Base-by-base conservation (phyloP, 2,888 invertebrate genomes). In the Lottia scabra region DNA sequence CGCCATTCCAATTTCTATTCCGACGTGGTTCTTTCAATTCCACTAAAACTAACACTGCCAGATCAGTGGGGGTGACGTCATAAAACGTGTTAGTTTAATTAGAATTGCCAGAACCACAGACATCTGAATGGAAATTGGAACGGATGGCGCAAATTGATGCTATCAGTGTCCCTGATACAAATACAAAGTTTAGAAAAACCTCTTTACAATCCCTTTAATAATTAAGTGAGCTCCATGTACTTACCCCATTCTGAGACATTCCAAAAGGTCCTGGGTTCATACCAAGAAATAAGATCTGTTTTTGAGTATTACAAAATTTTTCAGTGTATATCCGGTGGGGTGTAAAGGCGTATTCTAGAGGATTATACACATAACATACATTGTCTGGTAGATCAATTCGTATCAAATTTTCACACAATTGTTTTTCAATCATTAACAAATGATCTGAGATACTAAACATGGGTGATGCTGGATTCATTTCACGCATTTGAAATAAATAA, bases 261-360 rank as follows among this genome's bases (percentile, higher is more conserved):
- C 97, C 97, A 93, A 94, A 96, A 0, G 97, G 96, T n/a, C 97
- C 97, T 16, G 97, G 97, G 90, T 98, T 98, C 95, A 98, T 96
- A 6, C 97, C 97, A 75, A 98, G 92, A 87, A 95, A 95, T 80
- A 98, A 90, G 63, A 98, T 91, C 78, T 92, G 91, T 89, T 95
- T 96, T 26, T 89, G 89, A 0, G 91, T 91, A 72, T 90, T 92
- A 82, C 89, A 88, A 77, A 94, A 94, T 86, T 93, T 94, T 78
- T 91, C 90, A 15, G 96, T 92, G 90, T 94, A 98, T 81, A 92
- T 92, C 80, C 93, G 92, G 90, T 96, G 96, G 23, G 95, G 92
- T 71, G 93, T 91, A 75, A 91, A 92, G 0, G 97, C 97, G 90
- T 98, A 97, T 75, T 94, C 93, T 48, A 96, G 91, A 0, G 97